A percentile compares a stretch with the other conserved stretches of the same genome.
Conservation (phyloP, 2,797 vertebrate genomes). For the Chrysocyon brachyurus region DNA sequence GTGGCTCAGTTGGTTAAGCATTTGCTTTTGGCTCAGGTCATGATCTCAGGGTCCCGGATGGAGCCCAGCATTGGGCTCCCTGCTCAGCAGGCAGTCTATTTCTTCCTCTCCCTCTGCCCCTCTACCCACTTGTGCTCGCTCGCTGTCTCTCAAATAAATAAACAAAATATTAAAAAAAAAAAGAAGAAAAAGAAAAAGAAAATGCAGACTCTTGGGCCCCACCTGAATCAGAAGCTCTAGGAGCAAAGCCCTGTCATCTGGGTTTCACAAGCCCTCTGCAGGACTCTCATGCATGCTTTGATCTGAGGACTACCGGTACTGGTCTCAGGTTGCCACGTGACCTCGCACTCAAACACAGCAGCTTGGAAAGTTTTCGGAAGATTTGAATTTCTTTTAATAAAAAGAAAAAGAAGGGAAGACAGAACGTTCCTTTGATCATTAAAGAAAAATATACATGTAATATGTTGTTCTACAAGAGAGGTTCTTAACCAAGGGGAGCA, state of each 20-base stretch:
- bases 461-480: neutral
- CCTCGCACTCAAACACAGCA: neutral
- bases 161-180: too few relatives aligned
- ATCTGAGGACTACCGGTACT: neutral
- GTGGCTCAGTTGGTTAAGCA: too few relatives aligned
- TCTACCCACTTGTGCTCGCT: too few relatives aligned
- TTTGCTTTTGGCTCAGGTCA: too few relatives aligned
- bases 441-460: neutral
- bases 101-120: too few relatives aligned
- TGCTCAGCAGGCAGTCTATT: too few relatives aligned
- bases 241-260: neutral
- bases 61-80: too few relatives aligned
- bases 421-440: neutral
- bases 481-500: neutral
- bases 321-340: neutral
- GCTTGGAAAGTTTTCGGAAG: neutral
- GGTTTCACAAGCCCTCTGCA: neutral
- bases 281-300: neutral
- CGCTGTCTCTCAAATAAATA: too few relatives aligned
- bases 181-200: neutral
- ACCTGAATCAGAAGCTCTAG: neutral
- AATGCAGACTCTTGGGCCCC: neutral
- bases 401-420: neutral
- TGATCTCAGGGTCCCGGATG: too few relatives aligned
- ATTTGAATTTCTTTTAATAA: neutral